Evolutionary conservation across 2,888 invertebrate species (phyloP).

Genomic region (Nemapogon koenigi): DNA sequence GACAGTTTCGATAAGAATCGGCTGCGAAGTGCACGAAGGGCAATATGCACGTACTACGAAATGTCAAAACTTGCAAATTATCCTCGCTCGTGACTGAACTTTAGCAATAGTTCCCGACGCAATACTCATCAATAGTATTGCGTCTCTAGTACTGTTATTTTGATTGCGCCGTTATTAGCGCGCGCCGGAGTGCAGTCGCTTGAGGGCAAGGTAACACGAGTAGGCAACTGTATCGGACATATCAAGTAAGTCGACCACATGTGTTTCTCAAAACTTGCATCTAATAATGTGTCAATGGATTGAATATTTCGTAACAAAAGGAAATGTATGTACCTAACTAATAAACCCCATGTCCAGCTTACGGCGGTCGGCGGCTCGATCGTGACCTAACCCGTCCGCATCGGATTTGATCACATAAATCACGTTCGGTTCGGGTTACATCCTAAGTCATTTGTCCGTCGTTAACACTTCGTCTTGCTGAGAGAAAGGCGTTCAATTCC

Average conservation of each 20-base stretch:
- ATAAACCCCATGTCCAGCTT: too few relatives aligned
- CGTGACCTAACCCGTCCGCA: conserved; percentile 16
- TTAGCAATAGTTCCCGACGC: conserved; percentile 28
- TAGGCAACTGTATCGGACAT: conserved; percentile 3
- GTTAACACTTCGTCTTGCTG: conserved; percentile 18
- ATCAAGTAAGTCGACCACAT: conserved; percentile 5
- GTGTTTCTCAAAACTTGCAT: not conserved
- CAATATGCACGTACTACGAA: conserved; percentile 25
- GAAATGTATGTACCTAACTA: too few relatives aligned
- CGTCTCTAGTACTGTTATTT: conserved; percentile 6
- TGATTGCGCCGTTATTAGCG: conserved; percentile 7
- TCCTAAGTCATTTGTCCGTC: conserved; percentile 47
- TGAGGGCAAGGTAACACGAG: conserved; percentile 5
- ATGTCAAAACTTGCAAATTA: conserved; percentile 56
- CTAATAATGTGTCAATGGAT: conserved; percentile 5
- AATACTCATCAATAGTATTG: conserved; percentile 8
- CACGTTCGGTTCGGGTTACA: conserved; percentile 26
- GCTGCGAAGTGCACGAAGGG: conserved; percentile 10
- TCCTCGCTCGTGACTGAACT: conserved; percentile 49
- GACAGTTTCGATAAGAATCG: conserved; percentile 16
- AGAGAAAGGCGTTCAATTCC: conserved; percentile 53
- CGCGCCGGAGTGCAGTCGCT: conserved; percentile 1
- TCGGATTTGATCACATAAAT: conserved; percentile 56
- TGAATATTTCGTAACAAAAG: conserved; percentile 6
- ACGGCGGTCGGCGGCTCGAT: conserved; percentile 2